phyloP scores from a whole-genome alignment of 1,140 invertebrate species.

The Papilio polytes region DNA sequence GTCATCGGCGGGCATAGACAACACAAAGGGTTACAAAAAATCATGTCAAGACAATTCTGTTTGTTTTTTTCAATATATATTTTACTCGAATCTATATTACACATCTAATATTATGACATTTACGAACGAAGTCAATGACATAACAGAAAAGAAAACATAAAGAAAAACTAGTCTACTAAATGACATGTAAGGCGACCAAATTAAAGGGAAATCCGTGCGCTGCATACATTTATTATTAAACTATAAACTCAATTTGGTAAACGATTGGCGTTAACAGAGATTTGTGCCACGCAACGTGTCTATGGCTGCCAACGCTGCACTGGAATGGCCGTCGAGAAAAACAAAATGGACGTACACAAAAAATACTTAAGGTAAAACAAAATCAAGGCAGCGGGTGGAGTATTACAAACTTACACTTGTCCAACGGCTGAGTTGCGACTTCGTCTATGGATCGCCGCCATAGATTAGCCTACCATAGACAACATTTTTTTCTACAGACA shows the following conservation, averaged over 20 bases:
- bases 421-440: slow-evolving; percentile 38
- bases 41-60: slow-evolving; percentile 48
- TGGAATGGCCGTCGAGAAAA: slow-evolving; percentile 41
- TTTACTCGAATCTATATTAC: slow-evolving; percentile 75
- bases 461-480: slow-evolving; percentile 51
- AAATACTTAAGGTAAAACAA: slow-evolving; percentile 32
- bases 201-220: slow-evolving; percentile 50
- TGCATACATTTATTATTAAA: slow-evolving; percentile 56
- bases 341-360: slow-evolving; percentile 40
- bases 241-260: slow-evolving; percentile 45
- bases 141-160: slow-evolving; percentile 61
- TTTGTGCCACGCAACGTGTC: slow-evolving; percentile 42
- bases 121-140: slow-evolving; percentile 68
- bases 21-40: slow-evolving; percentile 52
- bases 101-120: slow-evolving; percentile 80
- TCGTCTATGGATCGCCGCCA: slow-evolving; percentile 47
- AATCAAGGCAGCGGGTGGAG: slow-evolving; percentile 47
- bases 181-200: slow-evolving; percentile 58
- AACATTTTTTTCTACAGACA: slow-evolving; percentile 47
- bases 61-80: slow-evolving; percentile 60
- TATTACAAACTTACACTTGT: slow-evolving; percentile 52
- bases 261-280: slow-evolving; percentile 28
- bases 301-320: slow-evolving; percentile 23
- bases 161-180: slow-evolving; percentile 61
- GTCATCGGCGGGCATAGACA: slow-evolving; percentile 47